Conservation (phyloP, 1,140 invertebrate genomes). For the Hermetia illucens region DNA sequence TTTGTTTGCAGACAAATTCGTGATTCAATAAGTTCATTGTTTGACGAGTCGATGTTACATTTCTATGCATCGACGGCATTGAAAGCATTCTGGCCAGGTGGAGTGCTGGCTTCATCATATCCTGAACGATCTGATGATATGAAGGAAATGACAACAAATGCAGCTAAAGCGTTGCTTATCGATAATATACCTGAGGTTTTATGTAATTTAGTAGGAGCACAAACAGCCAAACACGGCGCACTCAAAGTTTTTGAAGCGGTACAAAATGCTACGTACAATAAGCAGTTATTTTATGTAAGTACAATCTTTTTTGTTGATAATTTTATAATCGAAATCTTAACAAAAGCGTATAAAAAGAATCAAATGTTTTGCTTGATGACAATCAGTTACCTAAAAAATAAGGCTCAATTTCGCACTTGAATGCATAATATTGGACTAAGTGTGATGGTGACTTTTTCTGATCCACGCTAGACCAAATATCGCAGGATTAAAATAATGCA, state of each 20-base stretch:
- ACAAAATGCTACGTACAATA: conserved; percentile 75
- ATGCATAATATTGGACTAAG: too few species aligned
- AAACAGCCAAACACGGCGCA: conserved; percentile 66
- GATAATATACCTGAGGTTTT: conserved; percentile 66
- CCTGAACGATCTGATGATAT: conserved; percentile 50
- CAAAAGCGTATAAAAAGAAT: conserved; percentile 8
- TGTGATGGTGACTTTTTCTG: too few species aligned
- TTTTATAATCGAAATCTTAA: conserved; percentile 4
- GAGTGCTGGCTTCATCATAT: conserved; percentile 41
- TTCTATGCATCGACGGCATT: conserved; percentile 71
- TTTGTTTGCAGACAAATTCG: conserved; percentile 57
- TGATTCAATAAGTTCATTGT: conserved; percentile 72
- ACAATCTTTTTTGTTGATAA: conserved; percentile 7
- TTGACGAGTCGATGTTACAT: conserved; percentile 80
- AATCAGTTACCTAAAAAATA: too few species aligned
- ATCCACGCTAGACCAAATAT: too few species aligned
- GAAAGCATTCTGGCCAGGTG: conserved; percentile 81
- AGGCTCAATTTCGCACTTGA: too few species aligned
- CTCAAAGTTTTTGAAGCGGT: conserved; percentile 77
- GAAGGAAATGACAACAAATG: conserved; percentile 40
- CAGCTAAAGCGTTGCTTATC: conserved; percentile 36
- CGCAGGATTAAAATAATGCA: too few species aligned
- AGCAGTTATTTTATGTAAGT: conserved; percentile 84
- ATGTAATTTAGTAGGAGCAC: conserved; percentile 69
- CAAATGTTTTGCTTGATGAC: too few species aligned